A percentile compares a stretch with the other conserved stretches of the same genome.
Conservation (phyloP, 2,797 vertebrate genomes). For the Triplophysa bombifrons region DNA sequence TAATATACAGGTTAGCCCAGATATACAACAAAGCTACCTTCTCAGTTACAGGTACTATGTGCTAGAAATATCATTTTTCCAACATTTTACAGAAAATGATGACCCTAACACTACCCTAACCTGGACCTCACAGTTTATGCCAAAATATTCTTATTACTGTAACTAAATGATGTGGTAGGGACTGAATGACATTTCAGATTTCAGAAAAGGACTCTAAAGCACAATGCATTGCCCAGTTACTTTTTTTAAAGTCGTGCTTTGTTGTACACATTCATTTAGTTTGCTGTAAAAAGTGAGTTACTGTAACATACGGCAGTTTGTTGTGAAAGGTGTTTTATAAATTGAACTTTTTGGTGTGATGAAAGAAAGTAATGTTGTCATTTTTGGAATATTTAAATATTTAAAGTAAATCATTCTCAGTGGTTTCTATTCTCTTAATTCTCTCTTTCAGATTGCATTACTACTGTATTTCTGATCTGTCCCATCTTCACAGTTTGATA, state of each 20-base stretch:
- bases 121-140: too few relatives aligned
- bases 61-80: slow-evolving; percentile 39
- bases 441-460: background rate
- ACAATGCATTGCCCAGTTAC: background rate
- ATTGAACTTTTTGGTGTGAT: background rate
- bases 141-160: slow-evolving; percentile 13
- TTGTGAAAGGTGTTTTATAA: background rate
- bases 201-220: slow-evolving; percentile 18
- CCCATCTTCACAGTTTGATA: slow-evolving; percentile 2
- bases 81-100: background rate
- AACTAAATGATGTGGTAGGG: slow-evolving; percentile 1
- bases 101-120: too few relatives aligned
- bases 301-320: background rate
- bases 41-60: background rate
- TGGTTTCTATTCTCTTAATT: background rate
- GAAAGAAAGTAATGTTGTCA: background rate
- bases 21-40: background rate
- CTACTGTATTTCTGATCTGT: background rate
- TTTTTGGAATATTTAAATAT: background rate
- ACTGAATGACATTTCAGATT: background rate
- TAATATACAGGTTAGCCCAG: slow-evolving; percentile 40
- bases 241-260: background rate
- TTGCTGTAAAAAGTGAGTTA: too few relatives aligned
- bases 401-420: background rate
- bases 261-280: background rate